Percentiles rank a stretch among this genome's conserved stretches.
phyloP scores from a whole-genome alignment of 2,888 invertebrate species.

The Drosophila macrospina region DNA sequence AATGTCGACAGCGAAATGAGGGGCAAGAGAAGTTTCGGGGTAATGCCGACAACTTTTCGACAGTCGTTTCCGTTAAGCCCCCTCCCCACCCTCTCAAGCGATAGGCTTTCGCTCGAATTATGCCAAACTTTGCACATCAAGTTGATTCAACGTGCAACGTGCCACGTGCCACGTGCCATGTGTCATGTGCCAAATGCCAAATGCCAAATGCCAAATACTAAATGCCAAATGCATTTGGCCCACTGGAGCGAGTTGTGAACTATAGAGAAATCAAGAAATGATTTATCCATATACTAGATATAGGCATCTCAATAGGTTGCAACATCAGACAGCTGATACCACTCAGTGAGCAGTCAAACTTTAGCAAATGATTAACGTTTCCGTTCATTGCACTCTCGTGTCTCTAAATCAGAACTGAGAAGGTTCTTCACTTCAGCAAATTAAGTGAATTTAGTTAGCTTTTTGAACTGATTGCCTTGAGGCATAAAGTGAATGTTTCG shows the following conservation, averaged over 20 bases:
- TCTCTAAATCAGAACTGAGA: too few species aligned
- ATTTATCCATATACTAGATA: not conserved
- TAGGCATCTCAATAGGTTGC: conserved; percentile 3
- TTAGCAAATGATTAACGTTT: not conserved
- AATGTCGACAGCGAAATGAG: conserved; percentile 14
- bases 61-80: conserved; percentile 10
- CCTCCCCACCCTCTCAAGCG: too few species aligned
- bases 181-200: not conserved
- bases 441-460: not conserved
- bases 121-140: conserved; percentile 35
- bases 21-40: not conserved
- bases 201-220: not conserved
- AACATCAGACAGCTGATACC: not conserved
- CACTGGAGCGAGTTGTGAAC: not conserved
- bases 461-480: not conserved
- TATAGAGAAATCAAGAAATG: not conserved
- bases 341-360: not conserved
- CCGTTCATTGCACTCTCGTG: not conserved
- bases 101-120: conserved; percentile 19
- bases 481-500: too few species aligned
- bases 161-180: conserved; percentile 7
- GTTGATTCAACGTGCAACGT: too few species aligned
- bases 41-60: conserved; percentile 12
- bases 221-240: not conserved
- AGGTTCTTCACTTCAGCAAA: too few species aligned